These are phyloP conservation scores for Copsychus sechellarum DNA, from an alignment of 2,113 vertebrate species.

Conservation along the genomic window DNA sequence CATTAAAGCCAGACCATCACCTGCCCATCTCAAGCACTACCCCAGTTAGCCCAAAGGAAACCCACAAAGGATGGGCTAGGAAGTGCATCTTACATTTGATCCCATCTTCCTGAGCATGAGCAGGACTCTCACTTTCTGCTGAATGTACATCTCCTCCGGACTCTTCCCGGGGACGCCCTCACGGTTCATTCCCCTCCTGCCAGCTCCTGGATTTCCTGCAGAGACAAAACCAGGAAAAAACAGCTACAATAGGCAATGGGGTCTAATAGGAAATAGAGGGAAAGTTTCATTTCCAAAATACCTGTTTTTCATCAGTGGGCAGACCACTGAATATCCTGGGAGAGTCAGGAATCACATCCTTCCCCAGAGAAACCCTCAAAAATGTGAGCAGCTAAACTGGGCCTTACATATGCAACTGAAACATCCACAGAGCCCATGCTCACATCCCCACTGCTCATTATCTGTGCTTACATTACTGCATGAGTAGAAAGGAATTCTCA, in stretches of 20 bases:
- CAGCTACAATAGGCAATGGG: not conserved
- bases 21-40: not conserved
- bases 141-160: conserved; percentile 98
- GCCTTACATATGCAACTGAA: not conserved
- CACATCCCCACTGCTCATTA: not conserved
- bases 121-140: conserved; percentile 98
- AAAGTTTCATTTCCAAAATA: not conserved
- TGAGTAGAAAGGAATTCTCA: not conserved
- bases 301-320: not conserved
- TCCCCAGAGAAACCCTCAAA: not conserved
- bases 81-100: conserved; percentile 86
- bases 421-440: not conserved
- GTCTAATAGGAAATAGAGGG: fast-evolving
- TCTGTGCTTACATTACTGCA: not conserved
- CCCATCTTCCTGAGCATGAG: conserved; percentile 99
- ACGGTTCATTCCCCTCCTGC: conserved; percentile 96
- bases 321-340: not conserved
- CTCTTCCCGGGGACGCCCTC: conserved; percentile 96
- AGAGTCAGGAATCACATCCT: not conserved
- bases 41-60: not conserved
- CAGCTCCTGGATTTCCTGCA: conserved; percentile 84
- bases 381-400: not conserved
- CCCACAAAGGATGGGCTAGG: fast-evolving
- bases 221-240: not conserved
- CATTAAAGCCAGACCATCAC: not conserved